These are phyloP conservation scores for Prunella strophiata DNA, from an alignment of 2,797 vertebrate species.

Conservation along the genomic window DNA sequence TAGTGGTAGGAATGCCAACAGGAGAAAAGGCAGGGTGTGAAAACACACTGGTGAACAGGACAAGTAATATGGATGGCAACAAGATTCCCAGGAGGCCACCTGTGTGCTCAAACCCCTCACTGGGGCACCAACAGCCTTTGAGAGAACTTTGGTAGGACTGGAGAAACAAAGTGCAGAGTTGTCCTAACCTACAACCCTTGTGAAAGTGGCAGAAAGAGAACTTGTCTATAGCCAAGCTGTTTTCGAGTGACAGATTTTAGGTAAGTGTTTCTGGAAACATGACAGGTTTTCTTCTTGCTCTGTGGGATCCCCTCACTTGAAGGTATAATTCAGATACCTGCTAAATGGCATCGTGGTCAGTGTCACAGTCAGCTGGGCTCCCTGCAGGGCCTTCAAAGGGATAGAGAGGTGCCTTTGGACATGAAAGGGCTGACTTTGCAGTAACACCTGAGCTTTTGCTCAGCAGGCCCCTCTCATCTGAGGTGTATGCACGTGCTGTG, in stretches of 20 bases:
- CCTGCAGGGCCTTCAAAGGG: not conserved
- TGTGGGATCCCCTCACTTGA: not conserved
- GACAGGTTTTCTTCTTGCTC: not conserved
- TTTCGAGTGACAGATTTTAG: not conserved
- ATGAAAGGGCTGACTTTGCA: not conserved
- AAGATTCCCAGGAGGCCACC: not conserved
- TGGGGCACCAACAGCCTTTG: not conserved
- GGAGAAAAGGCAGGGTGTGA: not conserved
- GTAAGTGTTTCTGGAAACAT: not conserved
- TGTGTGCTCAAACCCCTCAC: not conserved
- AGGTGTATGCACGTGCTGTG: fast-evolving
- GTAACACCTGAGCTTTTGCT: not conserved
- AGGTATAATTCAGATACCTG: not conserved
- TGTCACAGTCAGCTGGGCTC: not conserved
- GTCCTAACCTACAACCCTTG: not conserved
- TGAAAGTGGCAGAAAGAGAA: not conserved
- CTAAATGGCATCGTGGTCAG: not conserved
- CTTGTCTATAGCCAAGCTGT: not conserved
- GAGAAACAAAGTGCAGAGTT: not conserved
- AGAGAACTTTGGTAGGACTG: not conserved
- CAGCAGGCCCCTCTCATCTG: not conserved
- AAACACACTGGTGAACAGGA: not conserved
- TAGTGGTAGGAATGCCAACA: not conserved
- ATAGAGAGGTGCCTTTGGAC: not conserved
- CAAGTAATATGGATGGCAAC: not conserved